Percentiles rank a stretch among this genome's conserved stretches.
Evolutionary conservation across 2,888 invertebrate species (phyloP).

Genomic region (Neria commutata): DNA sequence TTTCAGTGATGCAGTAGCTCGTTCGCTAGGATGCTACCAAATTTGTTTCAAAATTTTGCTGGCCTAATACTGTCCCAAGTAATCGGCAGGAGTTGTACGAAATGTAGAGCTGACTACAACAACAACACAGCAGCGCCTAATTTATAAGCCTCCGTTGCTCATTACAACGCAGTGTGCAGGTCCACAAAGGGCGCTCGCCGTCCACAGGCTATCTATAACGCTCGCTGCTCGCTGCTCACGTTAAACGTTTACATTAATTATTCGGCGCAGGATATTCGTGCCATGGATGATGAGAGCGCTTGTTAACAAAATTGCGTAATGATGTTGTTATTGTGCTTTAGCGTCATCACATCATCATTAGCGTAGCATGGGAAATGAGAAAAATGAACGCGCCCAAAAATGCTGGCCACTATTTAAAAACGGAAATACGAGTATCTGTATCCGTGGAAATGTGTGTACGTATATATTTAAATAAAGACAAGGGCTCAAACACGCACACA

Average conservation of each 20-base stretch:
- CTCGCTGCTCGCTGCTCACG: no score
- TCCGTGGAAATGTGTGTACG: no score
- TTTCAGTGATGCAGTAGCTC: no score
- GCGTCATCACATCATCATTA: not conserved
- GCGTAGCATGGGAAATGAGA: not conserved
- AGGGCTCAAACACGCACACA: conserved; percentile 1
- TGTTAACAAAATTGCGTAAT: not conserved
- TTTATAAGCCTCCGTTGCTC: conserved; percentile 6
- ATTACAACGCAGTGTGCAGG: no score
- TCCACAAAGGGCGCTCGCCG: no score
- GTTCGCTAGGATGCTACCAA: no score
- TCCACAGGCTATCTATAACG: not conserved
- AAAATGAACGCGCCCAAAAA: not conserved
- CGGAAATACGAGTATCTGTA: not conserved
- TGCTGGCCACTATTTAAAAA: not conserved
- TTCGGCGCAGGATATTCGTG: not conserved
- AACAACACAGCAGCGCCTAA: not conserved
- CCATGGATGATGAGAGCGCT: not conserved
- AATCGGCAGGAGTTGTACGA: no score
- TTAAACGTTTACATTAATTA: conserved; percentile 13
- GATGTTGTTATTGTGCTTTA: not conserved
- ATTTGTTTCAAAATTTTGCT: no score
- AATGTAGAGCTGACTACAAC: no score
- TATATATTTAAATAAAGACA: not conserved
- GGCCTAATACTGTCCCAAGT: no score